Evolutionary conservation across 2,113 vertebrate species (phyloP).

Genomic region (Neomonachus schauinslandi): DNA sequence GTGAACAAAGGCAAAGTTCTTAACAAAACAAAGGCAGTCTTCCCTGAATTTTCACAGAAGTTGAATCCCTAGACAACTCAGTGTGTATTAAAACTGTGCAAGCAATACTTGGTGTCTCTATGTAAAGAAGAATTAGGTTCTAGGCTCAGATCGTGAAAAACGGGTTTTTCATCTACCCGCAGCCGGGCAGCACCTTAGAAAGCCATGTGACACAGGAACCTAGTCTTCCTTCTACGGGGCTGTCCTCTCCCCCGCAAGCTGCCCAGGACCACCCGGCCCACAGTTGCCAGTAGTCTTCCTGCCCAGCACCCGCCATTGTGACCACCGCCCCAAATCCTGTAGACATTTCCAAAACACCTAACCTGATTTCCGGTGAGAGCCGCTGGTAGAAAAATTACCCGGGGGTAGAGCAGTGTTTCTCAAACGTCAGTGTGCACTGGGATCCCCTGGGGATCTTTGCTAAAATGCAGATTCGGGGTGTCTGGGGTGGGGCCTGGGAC

Average conservation of each 20-base stretch:
- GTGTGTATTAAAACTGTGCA: neutral
- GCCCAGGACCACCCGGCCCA: neutral
- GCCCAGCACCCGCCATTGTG: neutral
- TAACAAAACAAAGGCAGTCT: neutral
- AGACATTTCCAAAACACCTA: neutral
- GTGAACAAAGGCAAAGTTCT: neutral
- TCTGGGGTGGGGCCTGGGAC: neutral
- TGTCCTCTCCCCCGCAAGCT: too few relatives aligned
- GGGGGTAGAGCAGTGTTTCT: too few relatives aligned
- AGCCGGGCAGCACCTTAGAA: neutral
- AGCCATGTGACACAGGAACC: neutral
- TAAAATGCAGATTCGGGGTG: neutral
- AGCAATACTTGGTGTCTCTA: neutral
- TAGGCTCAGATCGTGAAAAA: neutral
- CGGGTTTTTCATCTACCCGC: neutral
- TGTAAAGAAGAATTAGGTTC: neutral
- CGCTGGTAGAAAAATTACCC: neutral
- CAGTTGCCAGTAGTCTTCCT: neutral
- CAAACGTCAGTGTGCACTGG: neutral
- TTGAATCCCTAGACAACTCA: neutral
- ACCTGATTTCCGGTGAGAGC: neutral
- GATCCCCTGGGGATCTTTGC: neutral
- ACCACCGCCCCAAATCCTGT: neutral
- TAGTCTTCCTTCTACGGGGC: neutral
- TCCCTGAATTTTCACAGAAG: slow-evolving; percentile 18